phyloP scores from a whole-genome alignment of 92 coral and sea anemone genomes.

The Actinostola sp. region DNA sequence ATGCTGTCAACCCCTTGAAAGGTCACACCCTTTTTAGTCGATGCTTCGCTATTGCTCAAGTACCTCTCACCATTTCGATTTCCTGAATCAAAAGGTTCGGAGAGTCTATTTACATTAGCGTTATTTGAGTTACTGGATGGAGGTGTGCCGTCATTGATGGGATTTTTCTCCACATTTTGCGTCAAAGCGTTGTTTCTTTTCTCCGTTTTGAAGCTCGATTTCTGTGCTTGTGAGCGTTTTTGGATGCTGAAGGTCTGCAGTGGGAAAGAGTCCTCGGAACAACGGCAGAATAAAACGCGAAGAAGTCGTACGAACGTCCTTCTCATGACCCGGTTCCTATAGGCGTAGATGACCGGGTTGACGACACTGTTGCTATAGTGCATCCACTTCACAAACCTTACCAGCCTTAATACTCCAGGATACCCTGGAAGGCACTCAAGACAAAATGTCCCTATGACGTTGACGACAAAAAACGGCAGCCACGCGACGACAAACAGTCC shows the following conservation, averaged over 20 bases:
- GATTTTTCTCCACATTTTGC: conserved; percentile 1
- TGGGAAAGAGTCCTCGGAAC: conserved; percentile 9
- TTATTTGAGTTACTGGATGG: conserved; percentile 15
- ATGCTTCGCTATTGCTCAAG: background rate
- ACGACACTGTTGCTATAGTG: conserved; percentile 85
- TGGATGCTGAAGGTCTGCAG: conserved; percentile 4
- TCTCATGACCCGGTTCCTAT: conserved; percentile 78
- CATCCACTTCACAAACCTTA: conserved; percentile 92
- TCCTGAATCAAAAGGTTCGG: conserved; percentile 33
- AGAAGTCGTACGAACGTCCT: conserved; percentile 63
- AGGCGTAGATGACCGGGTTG: conserved; percentile 86
- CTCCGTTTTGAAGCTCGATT: background rate
- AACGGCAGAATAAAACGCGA: conserved; percentile 30
- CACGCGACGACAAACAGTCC: conserved; percentile 88
- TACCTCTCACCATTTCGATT: conserved; percentile 16
- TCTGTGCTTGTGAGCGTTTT: conserved; percentile 20
- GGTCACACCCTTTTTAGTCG: background rate
- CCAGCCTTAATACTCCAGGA: conserved; percentile 47
- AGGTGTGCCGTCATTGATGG: background rate
- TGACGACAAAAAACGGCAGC: conserved; percentile 80
- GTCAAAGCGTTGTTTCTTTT: background rate
- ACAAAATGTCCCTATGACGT: conserved; percentile 57
- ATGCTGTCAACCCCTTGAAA: conserved; percentile 28
- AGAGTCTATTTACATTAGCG: background rate
- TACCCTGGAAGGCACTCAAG: conserved; percentile 39